Conservation (phyloP, 2,113 vertebrate species). For the Choloepus hoffmanni region DNA sequence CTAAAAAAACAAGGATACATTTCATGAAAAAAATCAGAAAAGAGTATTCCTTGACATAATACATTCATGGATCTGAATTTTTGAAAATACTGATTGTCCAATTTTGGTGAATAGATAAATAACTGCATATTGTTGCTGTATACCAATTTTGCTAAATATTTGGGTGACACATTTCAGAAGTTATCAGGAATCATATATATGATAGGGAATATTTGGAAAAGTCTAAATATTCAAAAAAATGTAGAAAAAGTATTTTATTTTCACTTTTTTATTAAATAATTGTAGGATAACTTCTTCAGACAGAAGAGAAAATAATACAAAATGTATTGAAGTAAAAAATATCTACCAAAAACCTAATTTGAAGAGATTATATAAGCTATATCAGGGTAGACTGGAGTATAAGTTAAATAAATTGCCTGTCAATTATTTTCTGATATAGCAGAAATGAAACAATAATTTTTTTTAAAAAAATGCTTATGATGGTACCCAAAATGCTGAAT, state of each 20-base stretch:
- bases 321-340: neutral
- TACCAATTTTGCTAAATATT: neutral
- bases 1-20: neutral
- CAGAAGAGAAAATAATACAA: neutral
- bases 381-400: neutral
- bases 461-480: neutral
- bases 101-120: neutral
- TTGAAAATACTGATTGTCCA: neutral
- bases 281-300: neutral
- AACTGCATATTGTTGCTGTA: neutral
- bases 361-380: neutral
- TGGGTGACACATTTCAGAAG: neutral
- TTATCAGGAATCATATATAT: neutral
- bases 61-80: neutral
- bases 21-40: neutral
- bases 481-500: neutral
- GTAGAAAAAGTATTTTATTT: neutral
- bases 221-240: neutral
- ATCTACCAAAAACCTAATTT: neutral
- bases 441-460: neutral
- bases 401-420: neutral
- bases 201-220: neutral
- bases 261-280: neutral
- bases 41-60: neutral
- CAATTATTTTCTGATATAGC: neutral